Evolutionary conservation across 2,113 vertebrate species (phyloP).

Genomic region (Vidua macroura): DNA sequence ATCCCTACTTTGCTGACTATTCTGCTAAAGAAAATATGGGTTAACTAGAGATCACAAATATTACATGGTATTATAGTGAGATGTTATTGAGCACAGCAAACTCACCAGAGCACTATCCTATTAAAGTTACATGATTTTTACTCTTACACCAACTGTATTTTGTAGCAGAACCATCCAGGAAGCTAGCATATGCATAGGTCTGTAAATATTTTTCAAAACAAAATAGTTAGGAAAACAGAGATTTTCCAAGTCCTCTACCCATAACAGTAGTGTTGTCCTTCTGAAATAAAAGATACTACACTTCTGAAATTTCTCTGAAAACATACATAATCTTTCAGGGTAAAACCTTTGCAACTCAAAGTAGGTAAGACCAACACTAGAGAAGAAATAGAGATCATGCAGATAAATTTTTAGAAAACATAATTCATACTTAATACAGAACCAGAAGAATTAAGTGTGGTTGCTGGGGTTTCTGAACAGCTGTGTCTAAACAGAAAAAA

Average conservation of each 20-base stretch:
- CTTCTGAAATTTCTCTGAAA: not conserved
- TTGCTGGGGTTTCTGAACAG: not conserved
- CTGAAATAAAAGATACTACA: not conserved
- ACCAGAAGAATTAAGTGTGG: not conserved
- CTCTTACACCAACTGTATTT: not conserved
- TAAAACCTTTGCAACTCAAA: not conserved
- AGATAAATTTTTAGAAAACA: not conserved
- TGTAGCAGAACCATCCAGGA: not conserved
- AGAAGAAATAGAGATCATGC: not conserved
- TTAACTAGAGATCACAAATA: not conserved
- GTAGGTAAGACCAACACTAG: not conserved
- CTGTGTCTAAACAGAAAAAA: not conserved
- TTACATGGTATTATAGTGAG: not conserved
- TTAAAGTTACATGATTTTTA: fast-evolving
- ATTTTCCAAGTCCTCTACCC: not conserved
- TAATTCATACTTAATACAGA: not conserved
- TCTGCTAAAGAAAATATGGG: not conserved
- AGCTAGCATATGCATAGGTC: not conserved
- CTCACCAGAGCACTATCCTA: not conserved
- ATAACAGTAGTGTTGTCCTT: not conserved
- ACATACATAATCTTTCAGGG: not conserved
- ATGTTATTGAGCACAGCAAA: not conserved
- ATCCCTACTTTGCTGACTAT: not conserved
- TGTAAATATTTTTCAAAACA: not conserved
- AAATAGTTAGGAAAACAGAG: not conserved